Base-by-base conservation (phyloP, 2,797 vertebrate genomes). In the Peromyscus nudipes region DNA sequence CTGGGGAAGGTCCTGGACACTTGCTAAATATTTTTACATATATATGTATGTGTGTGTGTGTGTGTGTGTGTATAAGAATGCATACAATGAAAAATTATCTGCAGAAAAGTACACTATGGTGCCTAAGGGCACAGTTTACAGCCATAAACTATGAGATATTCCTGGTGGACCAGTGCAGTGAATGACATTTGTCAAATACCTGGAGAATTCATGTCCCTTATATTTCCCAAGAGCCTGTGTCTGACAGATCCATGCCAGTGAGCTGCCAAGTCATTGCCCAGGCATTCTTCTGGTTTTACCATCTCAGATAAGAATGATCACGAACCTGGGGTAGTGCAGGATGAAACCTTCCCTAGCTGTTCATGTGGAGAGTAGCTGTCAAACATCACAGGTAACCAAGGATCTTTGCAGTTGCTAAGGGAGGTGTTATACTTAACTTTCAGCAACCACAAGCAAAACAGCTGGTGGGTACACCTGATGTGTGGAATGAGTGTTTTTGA, bases 361-460 rank as follows among this genome's bases (percentile, higher is more conserved):
- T 83, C 96, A 60, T 60, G 75, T 52, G 40, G 79, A 95, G 97
- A 88, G 92, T 27, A 92, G 62, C 34, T 93, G 84, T 93, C 84
- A 94, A 82, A 91, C 73, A 85, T 82, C 29, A 37, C 81, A 73
- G 77, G 95, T 96, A 97, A 96, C 84, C 97, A 96, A 93, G 97
- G 93, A 49, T 84, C 83, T 91, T 88, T 85, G 46, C 65, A 75
- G 94, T 97, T 97, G 97, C 96, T 95, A 97, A 97, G 95, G 79
- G 85, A 97, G 64, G 96, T 96, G 92, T 95, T 94, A 62, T 27
- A 67, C 82, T 95, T 93, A 69, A 77, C 93, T 95, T 92, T 95
- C 69, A 86, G 62, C 92, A 95, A 80, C 91, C 92, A 76, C 84
- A 97, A 95, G 96, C 88, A 92, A 95, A 97, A 92, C 94, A 97